phyloP scores from a whole-genome alignment of 2,113 vertebrate genomes.

The Rissa tridactyla region DNA sequence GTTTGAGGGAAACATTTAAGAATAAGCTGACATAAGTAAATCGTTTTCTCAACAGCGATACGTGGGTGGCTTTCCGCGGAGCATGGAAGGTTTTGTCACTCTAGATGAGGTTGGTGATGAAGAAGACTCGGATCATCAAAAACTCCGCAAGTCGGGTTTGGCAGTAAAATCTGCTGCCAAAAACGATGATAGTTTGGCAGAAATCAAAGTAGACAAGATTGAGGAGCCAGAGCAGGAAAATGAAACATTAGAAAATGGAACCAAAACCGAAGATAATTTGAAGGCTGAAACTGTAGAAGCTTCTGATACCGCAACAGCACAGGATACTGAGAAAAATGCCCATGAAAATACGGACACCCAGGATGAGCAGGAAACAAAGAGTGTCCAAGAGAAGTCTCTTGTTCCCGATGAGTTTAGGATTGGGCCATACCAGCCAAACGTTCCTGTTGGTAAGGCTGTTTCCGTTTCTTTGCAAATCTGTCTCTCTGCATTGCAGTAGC shows the following conservation, averaged over 20 bases:
- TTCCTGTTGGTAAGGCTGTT: constrained; percentile 86
- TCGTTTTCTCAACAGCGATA: constrained; percentile 70
- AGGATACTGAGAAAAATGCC: constrained; percentile 58
- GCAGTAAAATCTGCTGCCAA: constrained; percentile 54
- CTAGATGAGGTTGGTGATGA: constrained; percentile 91
- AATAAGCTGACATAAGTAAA: background rate
- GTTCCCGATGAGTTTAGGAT: constrained; percentile 78
- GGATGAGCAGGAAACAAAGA: constrained; percentile 65
- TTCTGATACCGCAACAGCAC: constrained; percentile 10
- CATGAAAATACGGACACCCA: constrained; percentile 63
- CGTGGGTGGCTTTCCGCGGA: constrained; percentile 80
- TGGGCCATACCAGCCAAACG: constrained; percentile 84
- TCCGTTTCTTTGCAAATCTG: background rate
- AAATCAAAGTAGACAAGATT: constrained; percentile 77
- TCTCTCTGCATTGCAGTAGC: background rate
- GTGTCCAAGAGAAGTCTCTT: constrained; percentile 62
- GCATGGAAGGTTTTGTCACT: constrained; percentile 94
- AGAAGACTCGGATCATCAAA: constrained; percentile 78
- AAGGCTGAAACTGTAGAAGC: constrained; percentile 59
- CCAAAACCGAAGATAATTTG: constrained; percentile 68
- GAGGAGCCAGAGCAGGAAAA: constrained; percentile 77
- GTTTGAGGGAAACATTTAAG: background rate
- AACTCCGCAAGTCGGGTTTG: constrained; percentile 66
- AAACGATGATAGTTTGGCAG: constrained; percentile 69
- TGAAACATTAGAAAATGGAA: constrained; percentile 76